Base-by-base conservation (phyloP, 1,140 invertebrate genomes). In the Hycleus cichorii region DNA sequence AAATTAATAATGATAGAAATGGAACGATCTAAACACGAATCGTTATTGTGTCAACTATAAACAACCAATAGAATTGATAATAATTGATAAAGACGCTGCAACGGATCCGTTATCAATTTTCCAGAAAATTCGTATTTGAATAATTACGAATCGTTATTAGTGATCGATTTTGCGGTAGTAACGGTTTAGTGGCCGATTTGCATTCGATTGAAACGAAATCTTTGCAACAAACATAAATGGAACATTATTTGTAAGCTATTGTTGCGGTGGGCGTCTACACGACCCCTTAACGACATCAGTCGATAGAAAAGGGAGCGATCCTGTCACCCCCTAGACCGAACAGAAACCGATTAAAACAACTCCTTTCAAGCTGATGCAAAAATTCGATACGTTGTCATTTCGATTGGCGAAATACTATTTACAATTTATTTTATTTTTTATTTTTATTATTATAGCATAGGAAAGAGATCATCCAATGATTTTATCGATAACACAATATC, bases 271-370 rank as follows among this genome's bases (percentile, higher is more conserved):
- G 61, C 61, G 61, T 59, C 61, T 50, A 46, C 57, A 18, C 40
- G 56, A 63, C 61, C 61, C 61, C 61, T 59, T 63, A 63, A 63
- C 61, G 61, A 63, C 61, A 60, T 59, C 45, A 51, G 49, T 49
- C 44, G 10, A 53, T n/a, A 49, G 47, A 59, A 40, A 49, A 50
- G 58, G 61, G 58, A 61, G 48, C 56, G 56, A 59, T 61, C 55
- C 40, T 56, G 56, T 63, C 60, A 56, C 64, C 62, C 60, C 58
- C 61, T 38, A 48, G 47, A 7, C 11, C 40, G 64, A 60, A 60
- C 58, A 45, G 64, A 65, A 65, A 65, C 64, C 64, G 64, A 65
- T 65, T 65, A 65, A 65, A 65, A 65, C 61, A 65, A 65, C 64
- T 61, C 64, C 61, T 63, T 65, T 32, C 46, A 58, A 52, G 38